Evolutionary conservation across 2,888 invertebrate genomes (phyloP).

Genomic region (Yponomeuta sedellus): DNA sequence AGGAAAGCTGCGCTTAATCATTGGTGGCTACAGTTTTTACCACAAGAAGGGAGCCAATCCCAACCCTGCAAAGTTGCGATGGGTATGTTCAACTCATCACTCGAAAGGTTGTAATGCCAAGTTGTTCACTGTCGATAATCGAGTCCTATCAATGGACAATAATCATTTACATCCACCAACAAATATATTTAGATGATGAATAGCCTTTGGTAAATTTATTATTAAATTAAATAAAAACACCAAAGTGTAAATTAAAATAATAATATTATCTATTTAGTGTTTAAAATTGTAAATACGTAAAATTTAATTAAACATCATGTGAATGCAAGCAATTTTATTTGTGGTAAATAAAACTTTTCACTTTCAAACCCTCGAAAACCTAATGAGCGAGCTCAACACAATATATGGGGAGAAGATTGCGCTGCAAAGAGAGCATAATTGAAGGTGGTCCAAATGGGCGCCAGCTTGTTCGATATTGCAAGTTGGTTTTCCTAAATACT

Average conservation of each 20-base stretch:
- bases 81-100: constrained; percentile 15
- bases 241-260: no score
- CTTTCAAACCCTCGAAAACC: no score
- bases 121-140: constrained; percentile 10
- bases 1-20: constrained; percentile 26
- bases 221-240: no score
- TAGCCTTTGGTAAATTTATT: no score
- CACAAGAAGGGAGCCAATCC: constrained; percentile 22
- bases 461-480: no score
- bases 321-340: background rate
- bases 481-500: no score
- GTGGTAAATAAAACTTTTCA: background rate
- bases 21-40: constrained; percentile 33
- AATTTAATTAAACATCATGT: background rate
- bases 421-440: no score
- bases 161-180: constrained; percentile 7
- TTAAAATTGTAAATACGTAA: background rate
- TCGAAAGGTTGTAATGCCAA: constrained; percentile 11
- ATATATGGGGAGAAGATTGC: no score
- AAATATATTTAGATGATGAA: no score
- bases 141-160: constrained; percentile 11
- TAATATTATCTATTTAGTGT: background rate
- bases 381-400: no score
- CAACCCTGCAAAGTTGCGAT: constrained; percentile 2
- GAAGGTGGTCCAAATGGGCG: no score